A percentile compares a stretch with the other conserved stretches of the same genome.
Conservation (phyloP, 2,113 vertebrate genomes). For the Athene noctua region DNA sequence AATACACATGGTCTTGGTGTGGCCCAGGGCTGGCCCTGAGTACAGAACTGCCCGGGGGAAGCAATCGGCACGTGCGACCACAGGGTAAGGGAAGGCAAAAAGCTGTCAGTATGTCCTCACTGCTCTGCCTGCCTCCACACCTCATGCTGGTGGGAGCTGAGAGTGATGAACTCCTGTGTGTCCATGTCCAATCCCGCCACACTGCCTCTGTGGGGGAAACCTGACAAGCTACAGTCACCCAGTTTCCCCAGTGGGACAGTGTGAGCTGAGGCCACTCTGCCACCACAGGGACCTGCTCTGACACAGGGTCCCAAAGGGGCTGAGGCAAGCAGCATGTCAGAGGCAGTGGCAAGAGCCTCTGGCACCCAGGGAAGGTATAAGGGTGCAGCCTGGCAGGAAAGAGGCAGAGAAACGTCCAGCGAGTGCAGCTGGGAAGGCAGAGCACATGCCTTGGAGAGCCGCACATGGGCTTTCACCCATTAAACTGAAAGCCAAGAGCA, state of each 20-base stretch:
- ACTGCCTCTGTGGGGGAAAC: not conserved
- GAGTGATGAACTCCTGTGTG: not conserved
- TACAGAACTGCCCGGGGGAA: not conserved
- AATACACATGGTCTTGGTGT: not conserved
- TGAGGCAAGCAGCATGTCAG: not conserved
- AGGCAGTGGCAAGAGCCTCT: not conserved
- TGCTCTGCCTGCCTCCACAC: not conserved
- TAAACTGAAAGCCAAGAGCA: not conserved
- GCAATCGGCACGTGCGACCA: not conserved
- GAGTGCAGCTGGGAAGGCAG: not conserved
- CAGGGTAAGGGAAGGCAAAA: not conserved
- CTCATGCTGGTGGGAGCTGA: not conserved
- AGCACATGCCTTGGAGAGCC: not conserved
- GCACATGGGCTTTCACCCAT: fast-evolving
- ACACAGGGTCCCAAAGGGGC: not conserved
- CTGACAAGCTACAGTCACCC: not conserved
- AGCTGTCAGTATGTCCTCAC: not conserved
- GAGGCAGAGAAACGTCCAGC: not conserved
- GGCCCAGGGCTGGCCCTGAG: not conserved
- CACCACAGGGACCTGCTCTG: not conserved
- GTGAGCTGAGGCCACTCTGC: not conserved
- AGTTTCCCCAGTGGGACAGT: not conserved
- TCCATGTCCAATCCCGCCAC: not conserved
- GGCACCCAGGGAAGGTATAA: not conserved
- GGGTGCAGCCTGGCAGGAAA: not conserved